Percentiles rank a stretch among this genome's conserved stretches.
Evolutionary conservation across 2,113 vertebrate genomes (phyloP).

Genomic region (Perccottus glenii): DNA sequence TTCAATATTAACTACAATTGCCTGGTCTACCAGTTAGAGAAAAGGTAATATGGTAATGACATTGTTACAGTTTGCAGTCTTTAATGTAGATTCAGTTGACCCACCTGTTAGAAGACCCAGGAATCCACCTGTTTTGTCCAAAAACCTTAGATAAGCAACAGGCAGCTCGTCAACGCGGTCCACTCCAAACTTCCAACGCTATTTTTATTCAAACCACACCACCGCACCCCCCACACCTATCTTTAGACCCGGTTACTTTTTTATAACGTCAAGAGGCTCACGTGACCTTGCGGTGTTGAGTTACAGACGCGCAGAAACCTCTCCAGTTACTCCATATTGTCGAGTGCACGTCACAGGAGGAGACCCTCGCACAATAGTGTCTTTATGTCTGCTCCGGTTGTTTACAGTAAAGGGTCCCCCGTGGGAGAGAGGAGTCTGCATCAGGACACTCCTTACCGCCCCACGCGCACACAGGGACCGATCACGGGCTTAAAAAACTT

Average conservation of each 20-base stretch:
- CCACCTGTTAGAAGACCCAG: constrained; percentile 28
- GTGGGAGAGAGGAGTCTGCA: neutral
- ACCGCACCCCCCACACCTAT: neutral
- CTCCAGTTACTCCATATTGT: neutral
- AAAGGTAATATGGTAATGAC: no score
- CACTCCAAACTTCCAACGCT: constrained; percentile 30
- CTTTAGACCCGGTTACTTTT: neutral
- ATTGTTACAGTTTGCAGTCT: neutral
- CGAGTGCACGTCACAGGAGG: neutral
- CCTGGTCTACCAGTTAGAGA: no score
- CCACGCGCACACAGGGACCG: constrained; percentile 28
- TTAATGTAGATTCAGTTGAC: neutral
- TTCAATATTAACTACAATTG: no score
- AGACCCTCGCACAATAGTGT: neutral
- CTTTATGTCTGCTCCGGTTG: constrained; percentile 6
- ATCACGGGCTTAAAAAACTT: neutral
- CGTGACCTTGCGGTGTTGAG: neutral
- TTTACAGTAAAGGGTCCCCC: constrained; percentile 11
- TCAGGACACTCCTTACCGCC: constrained; percentile 53
- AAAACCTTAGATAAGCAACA: constrained; percentile 27
- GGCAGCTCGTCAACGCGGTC: constrained; percentile 9
- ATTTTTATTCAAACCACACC: constrained; percentile 48
- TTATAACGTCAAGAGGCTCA: neutral
- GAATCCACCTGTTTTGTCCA: constrained; percentile 47
- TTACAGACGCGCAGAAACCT: neutral